A percentile compares a stretch with the other conserved stretches of the same genome.
phyloP scores from a whole-genome alignment of 2,113 vertebrate genomes.

The Scytalopus superciliaris region DNA sequence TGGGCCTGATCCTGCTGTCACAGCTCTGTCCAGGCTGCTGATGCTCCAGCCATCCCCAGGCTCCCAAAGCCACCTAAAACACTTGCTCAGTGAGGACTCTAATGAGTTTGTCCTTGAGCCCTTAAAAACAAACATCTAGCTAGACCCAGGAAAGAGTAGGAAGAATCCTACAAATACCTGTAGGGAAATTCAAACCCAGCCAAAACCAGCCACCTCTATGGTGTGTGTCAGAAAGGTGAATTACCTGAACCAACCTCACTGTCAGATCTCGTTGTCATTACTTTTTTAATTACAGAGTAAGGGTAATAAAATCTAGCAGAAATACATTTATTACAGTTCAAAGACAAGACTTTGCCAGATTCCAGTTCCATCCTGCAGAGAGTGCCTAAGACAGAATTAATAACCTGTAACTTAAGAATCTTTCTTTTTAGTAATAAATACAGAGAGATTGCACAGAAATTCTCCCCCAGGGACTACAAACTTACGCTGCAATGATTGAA shows the following conservation, averaged over 20 bases:
- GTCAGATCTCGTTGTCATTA: neutral
- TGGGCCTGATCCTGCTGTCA: neutral
- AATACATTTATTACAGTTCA: neutral
- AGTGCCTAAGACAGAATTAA: slow-evolving; percentile 4
- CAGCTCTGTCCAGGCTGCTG: neutral
- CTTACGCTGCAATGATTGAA: neutral
- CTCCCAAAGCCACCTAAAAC: neutral
- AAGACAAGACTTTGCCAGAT: neutral
- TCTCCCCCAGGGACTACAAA: neutral
- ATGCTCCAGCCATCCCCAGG: neutral
- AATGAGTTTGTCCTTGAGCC: neutral
- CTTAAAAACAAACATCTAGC: neutral
- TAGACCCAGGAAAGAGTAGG: neutral
- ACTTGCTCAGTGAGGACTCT: neutral
- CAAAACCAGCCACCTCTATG: neutral
- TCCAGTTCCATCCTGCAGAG: neutral
- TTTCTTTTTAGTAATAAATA: neutral
- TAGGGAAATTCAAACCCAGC: neutral
- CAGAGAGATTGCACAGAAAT: neutral
- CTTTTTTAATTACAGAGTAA: slow-evolving; percentile 11
- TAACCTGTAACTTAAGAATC: neutral
- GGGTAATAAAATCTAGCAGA: slow-evolving; percentile 4
- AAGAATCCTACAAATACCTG: neutral
- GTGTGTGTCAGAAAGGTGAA: neutral
- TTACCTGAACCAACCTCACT: neutral